These are phyloP conservation scores for Triops cancriformis DNA, from an alignment of 1,140 invertebrate species.

Conservation along the genomic window DNA sequence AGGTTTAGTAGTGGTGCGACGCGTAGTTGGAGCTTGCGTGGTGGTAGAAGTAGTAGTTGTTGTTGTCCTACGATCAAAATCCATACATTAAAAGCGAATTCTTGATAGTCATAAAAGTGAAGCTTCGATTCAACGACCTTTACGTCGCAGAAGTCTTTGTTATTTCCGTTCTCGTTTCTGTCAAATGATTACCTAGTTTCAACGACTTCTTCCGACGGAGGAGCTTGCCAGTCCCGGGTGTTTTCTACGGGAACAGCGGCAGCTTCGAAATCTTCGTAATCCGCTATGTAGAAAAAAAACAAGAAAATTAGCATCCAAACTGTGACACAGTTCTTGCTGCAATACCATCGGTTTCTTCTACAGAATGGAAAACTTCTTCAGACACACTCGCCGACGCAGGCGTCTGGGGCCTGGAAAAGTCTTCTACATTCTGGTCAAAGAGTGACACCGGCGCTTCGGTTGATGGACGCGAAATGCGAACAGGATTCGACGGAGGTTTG, in stretches of 20 bases:
- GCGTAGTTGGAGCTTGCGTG: neutral
- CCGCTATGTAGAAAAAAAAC: too few species aligned
- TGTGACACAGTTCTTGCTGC: too few species aligned
- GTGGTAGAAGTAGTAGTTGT: constrained; percentile 24
- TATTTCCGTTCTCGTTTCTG: too few species aligned
- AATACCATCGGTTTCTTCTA: too few species aligned
- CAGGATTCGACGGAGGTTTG: neutral
- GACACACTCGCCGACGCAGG: neutral
- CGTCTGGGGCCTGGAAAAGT: neutral
- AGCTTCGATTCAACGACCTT: too few species aligned
- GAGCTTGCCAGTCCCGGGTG: neutral
- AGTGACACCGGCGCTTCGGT: neutral
- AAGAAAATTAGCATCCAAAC: too few species aligned
- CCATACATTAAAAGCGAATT: neutral
- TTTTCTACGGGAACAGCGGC: neutral
- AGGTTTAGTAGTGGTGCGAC: constrained; percentile 1
- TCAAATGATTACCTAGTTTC: neutral
- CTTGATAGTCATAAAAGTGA: too few species aligned
- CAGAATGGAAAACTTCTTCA: too few species aligned
- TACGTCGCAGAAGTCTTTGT: too few species aligned
- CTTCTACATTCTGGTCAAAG: neutral
- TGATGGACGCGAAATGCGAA: neutral
- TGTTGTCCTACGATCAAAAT: neutral
- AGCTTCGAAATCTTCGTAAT: too few species aligned
- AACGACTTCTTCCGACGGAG: neutral